Conservation (phyloP, 1,140 invertebrate genomes). For the Aethina tumida region DNA sequence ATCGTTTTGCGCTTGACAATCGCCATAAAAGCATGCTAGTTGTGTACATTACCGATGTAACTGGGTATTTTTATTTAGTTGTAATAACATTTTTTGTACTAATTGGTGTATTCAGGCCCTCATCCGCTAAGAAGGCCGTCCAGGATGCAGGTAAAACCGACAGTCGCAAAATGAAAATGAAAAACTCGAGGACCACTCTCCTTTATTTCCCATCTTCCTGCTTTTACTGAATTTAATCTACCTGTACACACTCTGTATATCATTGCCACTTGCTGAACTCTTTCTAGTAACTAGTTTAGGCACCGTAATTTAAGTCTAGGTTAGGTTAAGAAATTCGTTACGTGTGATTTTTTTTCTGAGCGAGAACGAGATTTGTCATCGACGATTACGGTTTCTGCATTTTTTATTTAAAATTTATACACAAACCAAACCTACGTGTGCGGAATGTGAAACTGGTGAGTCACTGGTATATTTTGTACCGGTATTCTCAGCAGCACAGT, state of each 20-base stretch:
- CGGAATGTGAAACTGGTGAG: too few species aligned
- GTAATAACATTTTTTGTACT: not conserved
- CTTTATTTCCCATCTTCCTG: conserved; percentile 5
- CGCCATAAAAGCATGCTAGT: too few species aligned
- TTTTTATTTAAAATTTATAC: too few species aligned
- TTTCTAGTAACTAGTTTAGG: conserved; percentile 1
- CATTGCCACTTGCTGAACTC: conserved; percentile 7
- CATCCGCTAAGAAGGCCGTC: conserved; percentile 11
- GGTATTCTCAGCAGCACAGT: too few species aligned
- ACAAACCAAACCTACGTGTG: too few species aligned
- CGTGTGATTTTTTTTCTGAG: too few species aligned
- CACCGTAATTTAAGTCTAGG: not conserved
- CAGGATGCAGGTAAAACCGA: conserved; percentile 16
- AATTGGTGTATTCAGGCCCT: not conserved
- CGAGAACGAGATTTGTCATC: too few species aligned
- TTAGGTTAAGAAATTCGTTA: too few species aligned
- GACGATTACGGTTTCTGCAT: too few species aligned
- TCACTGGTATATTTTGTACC: too few species aligned
- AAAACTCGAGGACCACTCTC: conserved; percentile 1
- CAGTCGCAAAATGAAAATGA: conserved; percentile 3
- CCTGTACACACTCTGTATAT: conserved; percentile 6
- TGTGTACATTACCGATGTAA: too few species aligned
- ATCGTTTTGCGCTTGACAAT: too few species aligned
- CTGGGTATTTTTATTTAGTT: conserved; percentile 1
- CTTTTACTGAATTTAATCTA: conserved; percentile 9